phyloP scores from a whole-genome alignment of 2,113 vertebrate species.

The Macroglossus sobrinus region DNA sequence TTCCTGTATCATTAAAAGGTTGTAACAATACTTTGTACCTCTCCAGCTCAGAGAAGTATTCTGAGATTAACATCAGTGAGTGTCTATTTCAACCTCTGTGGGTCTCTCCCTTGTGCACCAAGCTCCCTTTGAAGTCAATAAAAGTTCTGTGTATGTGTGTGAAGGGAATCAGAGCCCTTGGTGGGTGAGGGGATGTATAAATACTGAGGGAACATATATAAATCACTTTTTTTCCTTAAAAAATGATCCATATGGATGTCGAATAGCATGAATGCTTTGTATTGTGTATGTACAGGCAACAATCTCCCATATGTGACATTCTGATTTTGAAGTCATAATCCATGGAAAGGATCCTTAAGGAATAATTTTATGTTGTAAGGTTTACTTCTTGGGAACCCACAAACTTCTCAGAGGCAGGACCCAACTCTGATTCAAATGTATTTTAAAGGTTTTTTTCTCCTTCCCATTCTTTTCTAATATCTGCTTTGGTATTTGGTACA shows the following conservation, averaged over 20 bases:
- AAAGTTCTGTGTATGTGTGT: conserved; percentile 59
- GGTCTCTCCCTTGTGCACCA: conserved; percentile 24
- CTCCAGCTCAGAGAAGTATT: conserved; percentile 44
- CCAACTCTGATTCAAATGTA: neutral
- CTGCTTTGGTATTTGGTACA: neutral
- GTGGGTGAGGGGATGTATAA: conserved; percentile 21
- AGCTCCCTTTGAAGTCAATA: conserved; percentile 64
- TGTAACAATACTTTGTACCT: conserved; percentile 60
- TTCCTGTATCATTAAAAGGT: conserved; percentile 61
- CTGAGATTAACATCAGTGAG: conserved; percentile 55
- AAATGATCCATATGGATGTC: conserved; percentile 65
- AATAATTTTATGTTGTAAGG: conserved; percentile 38
- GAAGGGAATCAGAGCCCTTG: conserved; percentile 50
- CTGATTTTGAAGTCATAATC: conserved; percentile 50
- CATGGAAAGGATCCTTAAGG: neutral
- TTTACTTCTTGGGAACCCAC: neutral
- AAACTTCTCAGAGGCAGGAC: neutral
- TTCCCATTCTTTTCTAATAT: neutral
- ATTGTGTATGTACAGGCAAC: conserved; percentile 44
- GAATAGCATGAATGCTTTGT: conserved; percentile 46
- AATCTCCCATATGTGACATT: conserved; percentile 35
- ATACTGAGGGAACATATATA: conserved; percentile 44
- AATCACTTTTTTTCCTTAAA: conserved; percentile 71
- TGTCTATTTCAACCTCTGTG: conserved; percentile 37
- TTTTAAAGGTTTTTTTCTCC: neutral